Conservation (phyloP, 1,140 invertebrate genomes). For the Drosophila subpulchrella region DNA sequence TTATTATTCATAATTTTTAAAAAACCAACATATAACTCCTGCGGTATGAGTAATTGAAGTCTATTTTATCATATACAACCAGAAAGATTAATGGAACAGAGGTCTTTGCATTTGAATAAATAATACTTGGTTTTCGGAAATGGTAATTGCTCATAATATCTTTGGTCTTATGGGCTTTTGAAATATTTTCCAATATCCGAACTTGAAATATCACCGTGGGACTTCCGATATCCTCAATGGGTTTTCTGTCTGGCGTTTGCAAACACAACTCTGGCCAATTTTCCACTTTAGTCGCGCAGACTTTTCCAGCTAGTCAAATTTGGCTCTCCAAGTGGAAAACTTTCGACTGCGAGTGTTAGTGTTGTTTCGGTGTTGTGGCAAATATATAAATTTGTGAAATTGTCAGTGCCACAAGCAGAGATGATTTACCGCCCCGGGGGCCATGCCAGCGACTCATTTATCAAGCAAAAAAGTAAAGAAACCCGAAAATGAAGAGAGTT, state of each 20-base stretch:
- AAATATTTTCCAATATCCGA: neutral
- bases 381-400: slow-evolving; percentile 49
- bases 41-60: no score
- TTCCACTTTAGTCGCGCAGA: neutral
- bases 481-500: slow-evolving; percentile 50
- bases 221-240: no score
- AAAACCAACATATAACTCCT: no score
- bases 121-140: neutral
- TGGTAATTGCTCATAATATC: neutral
- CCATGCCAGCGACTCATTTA: slow-evolving; percentile 46
- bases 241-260: neutral
- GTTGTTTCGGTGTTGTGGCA: slow-evolving; percentile 33
- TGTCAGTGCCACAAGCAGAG: slow-evolving; percentile 51
- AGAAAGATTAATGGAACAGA: neutral
- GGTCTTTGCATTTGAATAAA: neutral
- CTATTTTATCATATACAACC: neutral
- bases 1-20: neutral
- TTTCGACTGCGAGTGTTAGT: slow-evolving; percentile 25
- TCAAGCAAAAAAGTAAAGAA: slow-evolving; percentile 49
- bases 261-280: neutral
- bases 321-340: slow-evolving; percentile 29
- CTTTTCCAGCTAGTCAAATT: slow-evolving; percentile 24
- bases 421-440: slow-evolving; percentile 48
- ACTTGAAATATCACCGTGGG: no score
- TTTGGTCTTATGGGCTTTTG: neutral